Conservation (phyloP, 2,797 vertebrate species). For the Malurus splendens region DNA sequence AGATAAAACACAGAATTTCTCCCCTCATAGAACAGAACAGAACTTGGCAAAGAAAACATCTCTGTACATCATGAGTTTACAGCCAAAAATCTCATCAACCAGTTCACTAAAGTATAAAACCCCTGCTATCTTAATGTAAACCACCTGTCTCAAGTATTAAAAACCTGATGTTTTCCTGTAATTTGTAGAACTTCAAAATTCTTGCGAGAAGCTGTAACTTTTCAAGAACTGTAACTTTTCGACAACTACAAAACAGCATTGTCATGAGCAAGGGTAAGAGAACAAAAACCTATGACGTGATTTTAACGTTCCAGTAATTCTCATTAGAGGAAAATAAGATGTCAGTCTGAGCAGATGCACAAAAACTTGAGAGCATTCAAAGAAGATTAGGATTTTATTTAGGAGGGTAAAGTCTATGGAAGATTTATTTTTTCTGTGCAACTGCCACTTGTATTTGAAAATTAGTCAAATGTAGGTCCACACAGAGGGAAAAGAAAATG, state of each 20-base stretch:
- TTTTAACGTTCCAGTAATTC: background rate
- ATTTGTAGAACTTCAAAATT: background rate
- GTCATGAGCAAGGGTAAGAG: background rate
- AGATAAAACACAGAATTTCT: background rate
- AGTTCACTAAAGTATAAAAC: background rate
- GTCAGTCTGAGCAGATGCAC: background rate
- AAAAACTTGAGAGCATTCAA: background rate
- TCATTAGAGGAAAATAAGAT: background rate
- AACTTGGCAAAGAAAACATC: background rate
- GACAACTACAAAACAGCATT: background rate
- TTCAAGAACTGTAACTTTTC: background rate
- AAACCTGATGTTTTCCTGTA: background rate
- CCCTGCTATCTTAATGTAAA: background rate
- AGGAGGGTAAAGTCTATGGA: background rate
- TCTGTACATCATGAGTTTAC: background rate
- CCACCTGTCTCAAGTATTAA: background rate
- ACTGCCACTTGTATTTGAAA: background rate
- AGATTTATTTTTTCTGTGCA: background rate
- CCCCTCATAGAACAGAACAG: background rate
- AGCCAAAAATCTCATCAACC: background rate
- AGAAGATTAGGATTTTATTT: background rate
- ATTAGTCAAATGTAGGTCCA: background rate
- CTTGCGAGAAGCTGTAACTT: background rate
- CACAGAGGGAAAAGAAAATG: background rate
- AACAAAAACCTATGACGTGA: background rate